Evolutionary conservation across 1,140 invertebrate genomes (phyloP).

Genomic region (Platorchestia sp.): DNA sequence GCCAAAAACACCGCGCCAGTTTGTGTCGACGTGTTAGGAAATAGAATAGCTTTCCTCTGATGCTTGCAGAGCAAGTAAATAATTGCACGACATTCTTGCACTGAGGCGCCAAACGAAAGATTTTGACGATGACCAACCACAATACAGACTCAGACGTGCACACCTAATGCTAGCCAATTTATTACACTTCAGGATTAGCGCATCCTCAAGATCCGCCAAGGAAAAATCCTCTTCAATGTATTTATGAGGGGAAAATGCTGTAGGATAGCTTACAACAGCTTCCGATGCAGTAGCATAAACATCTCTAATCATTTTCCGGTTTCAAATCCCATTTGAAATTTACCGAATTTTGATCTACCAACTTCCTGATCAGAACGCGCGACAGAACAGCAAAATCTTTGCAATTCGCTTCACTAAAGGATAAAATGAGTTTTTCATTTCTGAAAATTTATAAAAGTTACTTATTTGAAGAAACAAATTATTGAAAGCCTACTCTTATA

Average conservation of each 20-base stretch:
- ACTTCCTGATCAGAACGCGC: not conserved
- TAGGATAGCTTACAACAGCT: not conserved
- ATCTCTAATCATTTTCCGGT: not conserved
- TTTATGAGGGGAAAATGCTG: not conserved
- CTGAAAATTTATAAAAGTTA: not conserved
- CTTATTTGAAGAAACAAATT: not conserved
- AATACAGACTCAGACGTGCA: not conserved
- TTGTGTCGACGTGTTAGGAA: not conserved
- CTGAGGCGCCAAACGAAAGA: not conserved
- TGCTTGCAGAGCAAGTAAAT: not conserved
- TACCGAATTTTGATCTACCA: not conserved
- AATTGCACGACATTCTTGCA: not conserved
- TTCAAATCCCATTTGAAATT: not conserved
- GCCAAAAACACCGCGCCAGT: not conserved
- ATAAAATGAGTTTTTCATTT: not conserved
- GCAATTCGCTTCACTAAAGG: not conserved
- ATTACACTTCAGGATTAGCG: not conserved
- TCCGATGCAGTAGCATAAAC: not conserved
- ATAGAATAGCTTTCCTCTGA: not conserved
- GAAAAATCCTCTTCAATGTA: not conserved
- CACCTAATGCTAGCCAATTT: not conserved
- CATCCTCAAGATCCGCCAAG: not conserved
- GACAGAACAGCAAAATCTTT: not conserved
- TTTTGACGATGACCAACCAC: not conserved
- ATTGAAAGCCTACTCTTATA: not conserved